Base-by-base conservation (phyloP, 2,113 vertebrate species). In the Hypomesus transpacificus region DNA sequence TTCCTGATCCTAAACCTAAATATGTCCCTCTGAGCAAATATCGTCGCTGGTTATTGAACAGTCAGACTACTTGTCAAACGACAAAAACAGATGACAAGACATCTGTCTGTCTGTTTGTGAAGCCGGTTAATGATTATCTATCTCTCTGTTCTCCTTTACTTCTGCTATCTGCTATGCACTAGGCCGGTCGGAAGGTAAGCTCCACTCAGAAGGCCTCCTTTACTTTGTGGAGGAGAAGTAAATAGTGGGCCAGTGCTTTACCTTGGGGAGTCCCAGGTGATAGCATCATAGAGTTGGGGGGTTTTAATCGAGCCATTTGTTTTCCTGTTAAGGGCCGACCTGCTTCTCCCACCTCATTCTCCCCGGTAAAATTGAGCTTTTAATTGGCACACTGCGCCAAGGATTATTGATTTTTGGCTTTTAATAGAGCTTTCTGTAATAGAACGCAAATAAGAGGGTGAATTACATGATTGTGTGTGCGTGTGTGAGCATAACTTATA, bases 271-370 rank as follows among this genome's bases (percentile, higher is more conserved):
- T 80, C 78, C 62, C 84, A 85, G 75, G 60, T 85, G 80, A 81
- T 85, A 81, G 87, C 87, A 87, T 92, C 90, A 86, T 86, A 82
- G 73, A 91, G 88, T 88, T 56, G 75, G 51, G 51, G 80, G 53
- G 75, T 78, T 84, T 87, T 90, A 92, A 91, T 89, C 89, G 90
- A 90, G 89, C 87, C 83, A 92, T 92, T 91, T 92, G 91, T 91
- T 93, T 91, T 89, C 84, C 80, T 86, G 70, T 85, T 85, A 87
- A 87, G 90, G 85, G 86, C 88, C 84, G 86, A 85, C 83, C 76
- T 74, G 76, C 80, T 4, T 74, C 75, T 79, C 80, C 85, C 78
- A n/a, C 85, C 83, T 73, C 74, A 50, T 51, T 53, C 74, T 26
- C 53, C 66, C 60, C 77, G 61, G 78, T 82, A 86, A 79, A 83